These are phyloP conservation scores for Eonycteris spelaea DNA, from an alignment of 2,113 vertebrate genomes.

Conservation along the genomic window DNA sequence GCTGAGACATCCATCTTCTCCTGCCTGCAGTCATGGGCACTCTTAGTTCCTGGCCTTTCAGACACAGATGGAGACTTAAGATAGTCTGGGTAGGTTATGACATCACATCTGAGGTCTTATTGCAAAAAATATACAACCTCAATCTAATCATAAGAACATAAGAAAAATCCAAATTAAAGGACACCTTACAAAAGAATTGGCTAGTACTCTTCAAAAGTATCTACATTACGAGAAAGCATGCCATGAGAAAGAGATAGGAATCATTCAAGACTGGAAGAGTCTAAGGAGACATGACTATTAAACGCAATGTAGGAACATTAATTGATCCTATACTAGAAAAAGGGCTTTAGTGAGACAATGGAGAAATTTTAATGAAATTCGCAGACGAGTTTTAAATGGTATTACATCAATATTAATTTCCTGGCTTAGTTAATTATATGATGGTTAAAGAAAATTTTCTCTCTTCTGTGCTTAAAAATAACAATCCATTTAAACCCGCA, in stretches of 20 bases:
- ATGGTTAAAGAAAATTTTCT: neutral
- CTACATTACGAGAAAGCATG: neutral
- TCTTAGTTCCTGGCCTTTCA: neutral
- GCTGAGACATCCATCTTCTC: neutral
- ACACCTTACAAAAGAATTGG: neutral
- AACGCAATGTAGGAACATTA: neutral
- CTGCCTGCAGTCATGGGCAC: neutral
- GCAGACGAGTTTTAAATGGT: neutral
- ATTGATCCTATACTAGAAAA: neutral
- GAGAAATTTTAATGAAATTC: neutral
- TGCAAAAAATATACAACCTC: neutral
- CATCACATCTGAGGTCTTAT: neutral
- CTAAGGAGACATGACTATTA: neutral
- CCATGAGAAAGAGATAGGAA: neutral
- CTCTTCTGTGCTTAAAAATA: neutral
- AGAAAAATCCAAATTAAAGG: neutral
- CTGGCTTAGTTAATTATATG: neutral
- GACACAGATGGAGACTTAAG: neutral
- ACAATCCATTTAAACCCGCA: neutral
- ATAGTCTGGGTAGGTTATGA: neutral
- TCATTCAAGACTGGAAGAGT: neutral
- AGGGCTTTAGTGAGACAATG: neutral
- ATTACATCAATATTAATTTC: neutral
- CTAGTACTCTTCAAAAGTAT: neutral
- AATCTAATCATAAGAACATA: neutral